These are phyloP conservation scores for Sebastiscus tertius DNA, from an alignment of 2,797 vertebrate species.

Conservation along the genomic window DNA sequence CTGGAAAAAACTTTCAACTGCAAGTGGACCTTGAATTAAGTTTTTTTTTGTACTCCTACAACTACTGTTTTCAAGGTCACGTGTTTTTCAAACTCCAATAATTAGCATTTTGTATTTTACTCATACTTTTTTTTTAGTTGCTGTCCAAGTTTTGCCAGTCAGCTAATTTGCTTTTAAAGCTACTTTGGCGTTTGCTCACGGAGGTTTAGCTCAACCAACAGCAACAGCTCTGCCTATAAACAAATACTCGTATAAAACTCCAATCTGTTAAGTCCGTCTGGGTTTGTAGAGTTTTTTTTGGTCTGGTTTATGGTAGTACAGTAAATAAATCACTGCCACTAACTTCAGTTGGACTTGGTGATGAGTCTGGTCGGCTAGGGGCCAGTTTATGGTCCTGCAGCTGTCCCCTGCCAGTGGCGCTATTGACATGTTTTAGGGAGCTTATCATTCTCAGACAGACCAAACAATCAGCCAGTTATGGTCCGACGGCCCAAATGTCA, in stretches of 20 bases:
- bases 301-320: background rate
- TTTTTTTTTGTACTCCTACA: background rate
- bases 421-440: constrained; percentile 48
- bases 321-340: constrained; percentile 20
- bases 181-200: background rate
- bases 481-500: constrained; percentile 34
- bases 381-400: constrained; percentile 13
- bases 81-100: background rate
- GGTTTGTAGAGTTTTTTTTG: background rate
- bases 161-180: background rate
- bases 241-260: constrained; percentile 1
- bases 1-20: background rate
- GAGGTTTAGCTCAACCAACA: constrained; percentile 33
- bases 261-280: background rate
- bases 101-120: background rate
- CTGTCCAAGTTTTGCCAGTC: background rate
- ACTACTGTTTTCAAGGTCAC: background rate
- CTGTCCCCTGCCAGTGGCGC: constrained; percentile 24
- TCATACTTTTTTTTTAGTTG: background rate
- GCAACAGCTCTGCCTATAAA: background rate
- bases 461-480: constrained; percentile 28
- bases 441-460: constrained; percentile 58
- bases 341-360: constrained; percentile 23
- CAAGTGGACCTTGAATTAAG: background rate
- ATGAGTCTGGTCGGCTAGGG: constrained; percentile 5